A percentile compares a stretch with the other conserved stretches of the same genome.
phyloP scores from a whole-genome alignment of 2,113 vertebrate species.

The Syngnathus floridae region DNA sequence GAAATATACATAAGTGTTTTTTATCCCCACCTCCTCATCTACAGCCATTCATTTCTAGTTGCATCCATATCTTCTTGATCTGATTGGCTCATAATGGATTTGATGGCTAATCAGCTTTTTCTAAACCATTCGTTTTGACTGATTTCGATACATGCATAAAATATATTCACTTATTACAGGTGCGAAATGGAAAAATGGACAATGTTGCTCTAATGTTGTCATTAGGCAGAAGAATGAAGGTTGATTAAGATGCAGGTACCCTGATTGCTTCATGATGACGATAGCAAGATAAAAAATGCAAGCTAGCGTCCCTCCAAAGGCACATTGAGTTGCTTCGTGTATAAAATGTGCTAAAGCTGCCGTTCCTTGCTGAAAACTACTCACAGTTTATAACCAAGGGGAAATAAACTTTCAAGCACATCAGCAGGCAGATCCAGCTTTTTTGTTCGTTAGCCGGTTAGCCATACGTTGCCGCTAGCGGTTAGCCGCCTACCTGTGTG shows the following conservation, averaged over 20 bases:
- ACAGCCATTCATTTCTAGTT: background rate
- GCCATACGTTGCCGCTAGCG: background rate
- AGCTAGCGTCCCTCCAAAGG: no score
- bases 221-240: constrained; percentile 5
- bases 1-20: background rate
- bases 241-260: constrained; percentile 2
- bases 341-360: no score
- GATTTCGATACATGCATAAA: no score
- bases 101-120: background rate
- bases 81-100: background rate
- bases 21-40: background rate
- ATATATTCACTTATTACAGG: no score
- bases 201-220: background rate
- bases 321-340: no score
- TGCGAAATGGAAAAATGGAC: background rate
- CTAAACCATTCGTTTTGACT: no score
- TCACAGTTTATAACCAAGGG: background rate
- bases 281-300: background rate
- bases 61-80: background rate
- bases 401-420: background rate
- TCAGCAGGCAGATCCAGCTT: background rate
- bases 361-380: background rate
- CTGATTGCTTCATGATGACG: background rate
- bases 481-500: background rate
- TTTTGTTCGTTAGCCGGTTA: background rate